phyloP scores from a whole-genome alignment of 2,113 vertebrate species.

The Lonchura striata region DNA sequence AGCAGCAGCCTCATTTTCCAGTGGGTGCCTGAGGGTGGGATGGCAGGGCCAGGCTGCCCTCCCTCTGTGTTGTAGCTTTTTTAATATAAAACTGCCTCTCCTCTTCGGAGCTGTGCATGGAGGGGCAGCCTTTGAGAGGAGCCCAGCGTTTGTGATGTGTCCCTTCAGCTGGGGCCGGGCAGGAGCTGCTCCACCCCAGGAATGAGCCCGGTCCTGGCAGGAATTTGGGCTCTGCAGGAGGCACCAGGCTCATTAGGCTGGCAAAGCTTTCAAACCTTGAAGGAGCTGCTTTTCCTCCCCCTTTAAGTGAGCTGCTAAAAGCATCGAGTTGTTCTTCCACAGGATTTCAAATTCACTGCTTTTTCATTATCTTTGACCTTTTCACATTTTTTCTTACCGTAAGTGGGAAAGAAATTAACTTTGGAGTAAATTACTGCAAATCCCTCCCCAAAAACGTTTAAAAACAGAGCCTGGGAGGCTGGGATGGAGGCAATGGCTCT shows the following conservation, averaged over 20 bases:
- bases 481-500: not conserved
- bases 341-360: not conserved
- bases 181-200: not conserved
- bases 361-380: slow-evolving; percentile 68
- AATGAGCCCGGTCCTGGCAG: not conserved
- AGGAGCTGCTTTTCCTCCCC: slow-evolving; percentile 11
- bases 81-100: accelerated
- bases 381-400: not conserved
- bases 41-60: not conserved
- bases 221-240: slow-evolving; percentile 30
- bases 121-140: not conserved
- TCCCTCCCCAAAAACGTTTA: not conserved
- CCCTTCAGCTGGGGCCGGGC: not conserved
- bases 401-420: not conserved
- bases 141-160: not conserved
- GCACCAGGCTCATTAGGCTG: slow-evolving; percentile 52
- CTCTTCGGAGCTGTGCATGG: not conserved
- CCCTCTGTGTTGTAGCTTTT: accelerated
- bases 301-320: slow-evolving; percentile 43
- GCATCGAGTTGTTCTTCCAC: slow-evolving; percentile 1
- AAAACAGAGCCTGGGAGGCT: not conserved
- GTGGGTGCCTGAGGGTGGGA: not conserved
- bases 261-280: slow-evolving; percentile 22
- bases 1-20: not conserved
- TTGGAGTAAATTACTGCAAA: not conserved